Base-by-base conservation (phyloP, 1,140 invertebrate genomes). In the Drosophila suzukii region DNA sequence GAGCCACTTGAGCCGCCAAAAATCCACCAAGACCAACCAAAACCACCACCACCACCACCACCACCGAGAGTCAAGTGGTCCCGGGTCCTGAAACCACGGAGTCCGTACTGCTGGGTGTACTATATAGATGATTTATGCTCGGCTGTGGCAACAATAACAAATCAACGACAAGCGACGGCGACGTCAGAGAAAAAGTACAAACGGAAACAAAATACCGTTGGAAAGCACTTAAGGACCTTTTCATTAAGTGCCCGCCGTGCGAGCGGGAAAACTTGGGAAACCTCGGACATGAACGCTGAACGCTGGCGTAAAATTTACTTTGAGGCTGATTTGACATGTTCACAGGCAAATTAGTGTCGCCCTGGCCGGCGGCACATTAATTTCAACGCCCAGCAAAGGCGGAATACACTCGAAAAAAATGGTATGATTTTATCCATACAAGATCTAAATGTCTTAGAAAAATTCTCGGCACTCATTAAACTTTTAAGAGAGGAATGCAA, bases 191-290 rank as follows among this genome's bases (percentile, higher is more conserved):
- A 82, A 83, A 80, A 80, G 65, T 89, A 89, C 84, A 89, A 89
- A 89, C 84, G 84, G 84, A 89, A 89, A 89, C 84, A 89, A 89
- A 89, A 89, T 89, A 89, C 84, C 84, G 84, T 89, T 89, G 81
- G 84, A 89, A 89, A 89, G 84, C 85, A 89, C 84, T 89, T 89
- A 89, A 89, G 84, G 84, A 89, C 84, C 84, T 89, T 89, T 89
- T 89, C 84, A 89, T 89, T 89, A 89, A 82, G 83, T 86, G 84
- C 77, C 76, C 77, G 62, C 20, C 71, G 44, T 17, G 50, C 15
- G 15, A 49, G 68, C 27, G 15, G 20, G 20, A 27, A 12, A 41
- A 59, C 34, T 43, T 44, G 53, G 65, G 47, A 70, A 70, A 67
- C 51, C 38, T 68, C 34, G 47, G 63, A 66, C 63, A 56, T 57